These are phyloP conservation scores for Oryzias javanicus DNA, from an alignment of 2,113 vertebrate genomes.

Conservation along the genomic window DNA sequence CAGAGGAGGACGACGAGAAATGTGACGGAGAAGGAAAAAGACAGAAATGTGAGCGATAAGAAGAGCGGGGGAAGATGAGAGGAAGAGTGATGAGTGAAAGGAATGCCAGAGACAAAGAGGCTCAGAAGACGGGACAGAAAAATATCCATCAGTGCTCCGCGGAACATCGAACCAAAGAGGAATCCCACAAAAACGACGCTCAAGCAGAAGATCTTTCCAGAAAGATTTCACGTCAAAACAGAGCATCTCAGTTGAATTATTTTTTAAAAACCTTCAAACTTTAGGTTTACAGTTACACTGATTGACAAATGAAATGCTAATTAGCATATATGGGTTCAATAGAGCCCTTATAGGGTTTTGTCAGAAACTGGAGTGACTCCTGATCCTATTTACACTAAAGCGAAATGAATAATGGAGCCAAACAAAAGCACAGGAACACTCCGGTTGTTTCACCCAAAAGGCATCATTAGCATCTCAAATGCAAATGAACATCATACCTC, in stretches of 20 bases:
- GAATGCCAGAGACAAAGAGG: conserved; percentile 59
- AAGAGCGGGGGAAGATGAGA: conserved; percentile 54
- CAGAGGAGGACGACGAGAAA: conserved; percentile 48
- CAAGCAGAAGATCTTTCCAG: neutral
- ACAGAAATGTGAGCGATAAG: conserved; percentile 55
- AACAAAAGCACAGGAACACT: conserved; percentile 45
- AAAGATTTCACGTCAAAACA: conserved; percentile 23
- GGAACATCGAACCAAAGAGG: conserved; percentile 1
- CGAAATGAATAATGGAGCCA: conserved; percentile 53
- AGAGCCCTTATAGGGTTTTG: conserved; percentile 7
- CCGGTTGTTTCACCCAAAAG: conserved; percentile 44
- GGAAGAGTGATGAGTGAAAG: conserved; percentile 58
- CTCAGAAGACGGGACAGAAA: conserved; percentile 32
- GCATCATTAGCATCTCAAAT: conserved; percentile 65
- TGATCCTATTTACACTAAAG: conserved; percentile 36
- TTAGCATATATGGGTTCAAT: conserved; percentile 7
- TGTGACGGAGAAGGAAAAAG: conserved; percentile 49
- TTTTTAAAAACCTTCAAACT: too few relatives aligned
- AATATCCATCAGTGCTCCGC: conserved; percentile 50
- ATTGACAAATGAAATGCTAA: conserved; percentile 15
- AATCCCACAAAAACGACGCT: too few relatives aligned
- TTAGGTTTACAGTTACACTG: neutral
- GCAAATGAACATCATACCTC: conserved; percentile 35
- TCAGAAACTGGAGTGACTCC: conserved; percentile 47
- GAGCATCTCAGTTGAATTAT: conserved; percentile 48